Evolutionary conservation across 2,888 invertebrate genomes (phyloP).

Genomic region (Listrodromus nycthemerus): DNA sequence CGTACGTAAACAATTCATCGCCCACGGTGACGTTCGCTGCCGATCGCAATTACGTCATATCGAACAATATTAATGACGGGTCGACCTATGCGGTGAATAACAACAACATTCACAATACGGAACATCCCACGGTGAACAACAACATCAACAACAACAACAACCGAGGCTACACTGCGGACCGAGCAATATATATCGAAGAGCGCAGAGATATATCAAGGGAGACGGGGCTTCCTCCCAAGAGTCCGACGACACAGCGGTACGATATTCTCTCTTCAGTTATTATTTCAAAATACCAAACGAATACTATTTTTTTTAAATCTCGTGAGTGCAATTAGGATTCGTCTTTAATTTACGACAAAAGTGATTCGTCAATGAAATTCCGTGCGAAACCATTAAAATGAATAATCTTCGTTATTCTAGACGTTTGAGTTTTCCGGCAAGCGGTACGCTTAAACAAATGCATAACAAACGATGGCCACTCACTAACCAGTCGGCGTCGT

Average conservation of each 20-base stretch:
- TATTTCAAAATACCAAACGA: neutral
- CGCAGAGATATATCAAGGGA: slow-evolving; percentile 80
- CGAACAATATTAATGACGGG: slow-evolving; percentile 76
- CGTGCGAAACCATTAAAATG: slow-evolving; percentile 21
- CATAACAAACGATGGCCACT: slow-evolving; percentile 83
- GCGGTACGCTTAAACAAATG: slow-evolving; percentile 82
- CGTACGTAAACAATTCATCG: slow-evolving; percentile 92
- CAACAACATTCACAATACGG: slow-evolving; percentile 75
- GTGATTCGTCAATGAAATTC: neutral
- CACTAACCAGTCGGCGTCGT: slow-evolving; percentile 83
- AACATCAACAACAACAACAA: slow-evolving; percentile 77
- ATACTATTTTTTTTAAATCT: neutral
- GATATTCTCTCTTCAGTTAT: slow-evolving; percentile 64
- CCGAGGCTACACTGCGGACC: slow-evolving; percentile 76
- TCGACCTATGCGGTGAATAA: slow-evolving; percentile 70
- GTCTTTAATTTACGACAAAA: neutral
- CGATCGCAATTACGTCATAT: slow-evolving; percentile 77
- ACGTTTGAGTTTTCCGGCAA: slow-evolving; percentile 84
- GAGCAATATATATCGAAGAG: slow-evolving; percentile 82
- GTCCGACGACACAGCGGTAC: slow-evolving; percentile 90
- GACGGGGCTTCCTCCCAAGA: slow-evolving; percentile 91
- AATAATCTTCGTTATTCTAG: slow-evolving; percentile 77
- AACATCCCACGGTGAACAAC: slow-evolving; percentile 70
- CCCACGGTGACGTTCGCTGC: slow-evolving; percentile 86
- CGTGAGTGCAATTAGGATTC: slow-evolving; percentile 17